Base-by-base conservation (phyloP, 2,888 invertebrate species). In the Drosophila neutralis region DNA sequence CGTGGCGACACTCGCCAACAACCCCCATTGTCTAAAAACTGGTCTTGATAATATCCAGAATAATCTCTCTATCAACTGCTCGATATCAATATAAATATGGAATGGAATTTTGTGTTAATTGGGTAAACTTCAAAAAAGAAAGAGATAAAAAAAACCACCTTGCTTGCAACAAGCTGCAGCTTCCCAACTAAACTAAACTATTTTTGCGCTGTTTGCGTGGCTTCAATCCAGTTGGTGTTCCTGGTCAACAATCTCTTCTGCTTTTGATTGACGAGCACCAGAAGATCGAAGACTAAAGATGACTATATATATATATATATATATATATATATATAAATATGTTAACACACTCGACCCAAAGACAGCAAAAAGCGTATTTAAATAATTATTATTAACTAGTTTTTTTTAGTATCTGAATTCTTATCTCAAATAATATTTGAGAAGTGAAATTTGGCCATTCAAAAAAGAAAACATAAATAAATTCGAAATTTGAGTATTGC, bases 1-100 rank as follows among this genome's bases (percentile, higher is more conserved):
- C 18, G 48, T 51, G 60, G 53, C 58, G 65, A 77, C 78, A 78
- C 58, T 70, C 60, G 49, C 40, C 38, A 56, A 51, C 38, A 56
- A 51, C 69, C 70, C 35, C 33, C 68, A 35, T 69, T 56, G 36
- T 31, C 51, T 31, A 35, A 42, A 45, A 42, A 59, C 51, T 52
- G 51, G 49, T 58, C 70, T 36, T 24, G 59, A 35, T 36, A 51
- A 35, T 49, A 29, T 21, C 7, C 36, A 38, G 29, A 27, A 40
- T 54, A 54, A 40, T 52, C 35, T 69, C 49, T 40, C 29, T 38
- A 56, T 67, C 2, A 51, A 21, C n/a, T 18, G 13, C 45, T 21
- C n/a, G 27, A 56, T 38, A 38, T 38, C 45, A 15, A 45, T 45
- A 45, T 56, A 38, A 56, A 36, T 56, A 38, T 38, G 36, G 56